These are phyloP conservation scores for Xiphydria camelus DNA, from an alignment of 2,888 invertebrate genomes.

Conservation along the genomic window DNA sequence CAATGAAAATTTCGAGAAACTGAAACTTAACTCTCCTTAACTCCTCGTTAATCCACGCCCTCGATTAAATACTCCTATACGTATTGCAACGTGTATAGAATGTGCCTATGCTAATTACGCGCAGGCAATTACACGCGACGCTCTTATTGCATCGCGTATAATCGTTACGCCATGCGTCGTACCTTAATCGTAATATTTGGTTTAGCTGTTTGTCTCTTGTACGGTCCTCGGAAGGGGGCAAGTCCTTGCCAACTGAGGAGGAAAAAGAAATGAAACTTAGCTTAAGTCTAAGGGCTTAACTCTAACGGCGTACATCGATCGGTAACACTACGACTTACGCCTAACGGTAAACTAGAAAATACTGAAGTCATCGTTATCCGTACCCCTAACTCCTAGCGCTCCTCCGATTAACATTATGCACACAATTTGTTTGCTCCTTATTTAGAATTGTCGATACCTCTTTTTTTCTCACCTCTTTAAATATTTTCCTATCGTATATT, in stretches of 20 bases:
- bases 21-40: too few species aligned
- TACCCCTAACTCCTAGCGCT: slow-evolving; percentile 2
- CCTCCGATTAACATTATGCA: slow-evolving; percentile 14
- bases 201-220: slow-evolving; percentile 14
- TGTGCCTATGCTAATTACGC: slow-evolving; percentile 2
- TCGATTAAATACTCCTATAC: too few species aligned
- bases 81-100: too few species aligned
- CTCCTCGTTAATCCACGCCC: too few species aligned
- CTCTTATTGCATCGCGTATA: too few species aligned
- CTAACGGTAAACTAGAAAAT: slow-evolving; percentile 8
- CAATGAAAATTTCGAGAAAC: too few species aligned
- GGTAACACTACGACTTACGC: not conserved
- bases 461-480: slow-evolving; percentile 5
- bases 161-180: slow-evolving; percentile 6
- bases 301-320: not conserved
- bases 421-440: slow-evolving; percentile 8
- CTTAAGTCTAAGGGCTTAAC: not conserved
- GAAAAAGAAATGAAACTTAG: slow-evolving; percentile 15
- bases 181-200: slow-evolving; percentile 17
- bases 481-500: slow-evolving; percentile 11
- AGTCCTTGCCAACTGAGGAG: slow-evolving; percentile 10
- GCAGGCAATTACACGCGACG: slow-evolving; percentile 2
- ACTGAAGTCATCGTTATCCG: slow-evolving; percentile 4
- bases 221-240: slow-evolving; percentile 8
- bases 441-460: slow-evolving; percentile 18